Evolutionary conservation across 2,797 vertebrate genomes (phyloP), one percentile per base, ranked within the genome.

Genomic region (Galago senegalensis): DNA sequence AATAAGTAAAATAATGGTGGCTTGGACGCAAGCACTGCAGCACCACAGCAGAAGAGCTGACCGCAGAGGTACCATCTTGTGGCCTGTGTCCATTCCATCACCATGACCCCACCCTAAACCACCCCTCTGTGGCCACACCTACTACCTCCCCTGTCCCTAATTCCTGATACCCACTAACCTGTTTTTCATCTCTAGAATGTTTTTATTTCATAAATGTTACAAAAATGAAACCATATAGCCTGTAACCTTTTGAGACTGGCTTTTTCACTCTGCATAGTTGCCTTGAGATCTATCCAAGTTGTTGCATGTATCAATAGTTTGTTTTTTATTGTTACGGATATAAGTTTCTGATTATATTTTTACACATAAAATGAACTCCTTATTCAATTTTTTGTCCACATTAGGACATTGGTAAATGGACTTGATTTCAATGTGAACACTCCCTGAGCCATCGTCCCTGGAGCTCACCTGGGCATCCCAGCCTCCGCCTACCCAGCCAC

Each of bases 51-150:
- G 49, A 53, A 53, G 49, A 53, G 49, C 49, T 3, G 4, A 53
- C 49, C 1, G 49, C 49, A 53, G 49, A 37, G 23, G 72, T n/a
- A 49, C 31, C 49, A 13, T 56, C 13, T 53, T 12, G 12, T n/a
- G 27, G 43, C 46, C 46, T 11, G 17, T 6, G 43, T 75, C 43
- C 49, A 4, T 14, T 3, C 11, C 46, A 31, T 3, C 27, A 11
- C 31, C 34, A 20, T 5, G 1, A 8, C 13, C 10, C 1, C 25
- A 27, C 43, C 60, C 5, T 0, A 1, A 7, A 8, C 29, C 20
- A 4, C 34, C 11, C 53, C 17, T 11, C 21, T 2, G 0, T 0
- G 18, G 73, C 25, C 58, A 20, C 31, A 25, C 37, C 60, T 1
- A 0, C 31, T 7, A 27, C 27, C 73, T 34, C 46, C 34, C 29